Evolutionary conservation across 2,113 vertebrate species (phyloP), one percentile per base, ranked within the genome.

Genomic region (Ceyx cyanopectus): DNA sequence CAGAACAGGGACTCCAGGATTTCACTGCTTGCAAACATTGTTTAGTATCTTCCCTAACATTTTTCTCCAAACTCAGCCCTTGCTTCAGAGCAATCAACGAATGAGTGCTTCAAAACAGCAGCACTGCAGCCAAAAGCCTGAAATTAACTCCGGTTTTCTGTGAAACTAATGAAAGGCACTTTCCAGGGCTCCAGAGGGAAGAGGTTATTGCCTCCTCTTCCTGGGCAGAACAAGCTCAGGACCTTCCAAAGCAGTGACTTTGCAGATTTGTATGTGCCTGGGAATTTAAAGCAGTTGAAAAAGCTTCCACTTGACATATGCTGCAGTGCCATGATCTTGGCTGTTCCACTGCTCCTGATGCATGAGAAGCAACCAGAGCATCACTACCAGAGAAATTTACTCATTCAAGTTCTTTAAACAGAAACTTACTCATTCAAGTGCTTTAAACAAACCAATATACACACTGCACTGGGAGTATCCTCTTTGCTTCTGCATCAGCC

Each of bases 121-220:
- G 86, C 21, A 62, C 66, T 7, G 48, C 46, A 93, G 81, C 81
- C 78, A 89, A 69, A 69, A 92, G 75, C 12, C 85, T 93, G 66
- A 62, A 79, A 89, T 80, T 34, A 50, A 50, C 30, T 73, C 53
- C 61, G 76, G 7, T 54, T 92, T 79, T 76, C 72, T 82, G 53
- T 27, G 30, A 77, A 76, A 89, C 48, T 69, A 79, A 90, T 89
- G 87, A 78, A 92, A 87, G 43, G 56, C 23, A 62, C 20, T 62
- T 77, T 77, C 32, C 92, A 93, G 75, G 77, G 65, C 70, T 89
- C 66, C 86, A 93, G 66, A 69, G 92, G 81, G 70, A 91, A 79
- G 82, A 93, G 56, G 78, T 94, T 91, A 93, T 20, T 89, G 51
- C 78, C 56, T 85, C 66, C 56, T 79, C 69, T 43, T 60, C 62